Percentiles rank a stretch among this genome's conserved stretches.
Evolutionary conservation across 2,113 vertebrate species (phyloP).

Genomic region (Pterocles orientalis): DNA sequence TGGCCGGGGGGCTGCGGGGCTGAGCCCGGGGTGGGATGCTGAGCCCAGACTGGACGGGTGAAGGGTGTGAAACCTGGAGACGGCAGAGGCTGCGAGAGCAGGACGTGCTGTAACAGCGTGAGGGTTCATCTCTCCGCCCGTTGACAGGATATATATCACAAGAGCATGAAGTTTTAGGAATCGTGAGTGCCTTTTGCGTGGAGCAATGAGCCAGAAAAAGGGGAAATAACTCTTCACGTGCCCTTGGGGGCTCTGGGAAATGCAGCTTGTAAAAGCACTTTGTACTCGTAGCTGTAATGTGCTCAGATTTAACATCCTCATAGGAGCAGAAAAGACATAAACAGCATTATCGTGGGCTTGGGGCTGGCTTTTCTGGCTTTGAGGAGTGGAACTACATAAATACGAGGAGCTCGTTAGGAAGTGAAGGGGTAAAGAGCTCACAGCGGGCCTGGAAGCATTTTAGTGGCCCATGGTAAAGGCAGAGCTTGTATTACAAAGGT

Average conservation of each 20-base stretch:
- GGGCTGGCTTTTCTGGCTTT: neutral
- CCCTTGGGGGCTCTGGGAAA: neutral
- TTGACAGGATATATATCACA: neutral
- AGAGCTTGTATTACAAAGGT: neutral
- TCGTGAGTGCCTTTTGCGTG: neutral
- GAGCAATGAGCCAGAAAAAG: neutral
- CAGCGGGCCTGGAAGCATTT: neutral
- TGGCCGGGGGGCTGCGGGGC: too few relatives aligned
- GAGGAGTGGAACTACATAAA: neutral
- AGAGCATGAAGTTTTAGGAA: neutral
- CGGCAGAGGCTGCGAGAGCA: neutral
- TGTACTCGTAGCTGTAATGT: neutral
- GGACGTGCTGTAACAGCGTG: neutral
- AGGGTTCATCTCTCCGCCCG: neutral
- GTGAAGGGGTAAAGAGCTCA: neutral
- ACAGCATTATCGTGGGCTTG: neutral
- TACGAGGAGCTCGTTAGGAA: neutral
- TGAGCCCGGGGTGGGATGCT: accelerated
- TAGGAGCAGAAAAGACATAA: neutral
- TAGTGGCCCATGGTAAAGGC: neutral
- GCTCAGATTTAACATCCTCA: neutral
- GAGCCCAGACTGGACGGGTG: accelerated
- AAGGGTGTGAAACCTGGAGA: neutral
- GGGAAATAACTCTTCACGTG: neutral
- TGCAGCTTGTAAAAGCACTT: neutral